These are phyloP conservation scores for Timema cristinae DNA, from an alignment of 2,888 invertebrate species.

Conservation along the genomic window DNA sequence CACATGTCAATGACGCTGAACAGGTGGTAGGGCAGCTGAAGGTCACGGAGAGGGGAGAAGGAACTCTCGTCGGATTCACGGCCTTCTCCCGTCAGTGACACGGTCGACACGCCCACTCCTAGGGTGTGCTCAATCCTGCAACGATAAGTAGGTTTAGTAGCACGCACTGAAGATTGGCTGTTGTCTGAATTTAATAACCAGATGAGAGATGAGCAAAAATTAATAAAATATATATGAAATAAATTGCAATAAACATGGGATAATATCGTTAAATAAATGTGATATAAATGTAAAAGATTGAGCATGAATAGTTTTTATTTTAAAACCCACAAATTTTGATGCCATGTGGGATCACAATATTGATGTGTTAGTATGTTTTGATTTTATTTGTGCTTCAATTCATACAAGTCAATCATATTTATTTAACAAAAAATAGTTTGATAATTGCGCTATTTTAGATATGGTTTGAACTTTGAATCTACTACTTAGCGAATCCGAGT, in stretches of 20 bases:
- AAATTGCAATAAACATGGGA: neutral
- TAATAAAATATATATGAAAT: neutral
- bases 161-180: neutral
- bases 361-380: too few species aligned
- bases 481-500: too few species aligned
- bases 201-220: neutral
- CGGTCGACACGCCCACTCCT: slow-evolving; percentile 85
- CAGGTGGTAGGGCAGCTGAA: slow-evolving; percentile 82
- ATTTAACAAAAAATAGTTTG: too few species aligned
- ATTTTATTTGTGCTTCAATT: too few species aligned
- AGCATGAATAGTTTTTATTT: too few species aligned
- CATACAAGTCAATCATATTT: too few species aligned
- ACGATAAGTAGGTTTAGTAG: slow-evolving; percentile 13
- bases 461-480: too few species aligned
- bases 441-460: too few species aligned
- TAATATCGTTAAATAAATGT: neutral
- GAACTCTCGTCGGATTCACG: slow-evolving; percentile 83
- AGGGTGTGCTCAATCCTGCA: slow-evolving; percentile 67
- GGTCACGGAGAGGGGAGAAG: slow-evolving; percentile 75
- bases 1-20: slow-evolving; percentile 96
- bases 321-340: too few species aligned
- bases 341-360: too few species aligned
- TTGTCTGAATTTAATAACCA: too few species aligned
- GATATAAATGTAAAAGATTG: too few species aligned
- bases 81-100: slow-evolving; percentile 90